A percentile compares a stretch with the other conserved stretches of the same genome.
Conservation (phyloP, 2,797 vertebrate genomes). For the Zalophus californianus region DNA sequence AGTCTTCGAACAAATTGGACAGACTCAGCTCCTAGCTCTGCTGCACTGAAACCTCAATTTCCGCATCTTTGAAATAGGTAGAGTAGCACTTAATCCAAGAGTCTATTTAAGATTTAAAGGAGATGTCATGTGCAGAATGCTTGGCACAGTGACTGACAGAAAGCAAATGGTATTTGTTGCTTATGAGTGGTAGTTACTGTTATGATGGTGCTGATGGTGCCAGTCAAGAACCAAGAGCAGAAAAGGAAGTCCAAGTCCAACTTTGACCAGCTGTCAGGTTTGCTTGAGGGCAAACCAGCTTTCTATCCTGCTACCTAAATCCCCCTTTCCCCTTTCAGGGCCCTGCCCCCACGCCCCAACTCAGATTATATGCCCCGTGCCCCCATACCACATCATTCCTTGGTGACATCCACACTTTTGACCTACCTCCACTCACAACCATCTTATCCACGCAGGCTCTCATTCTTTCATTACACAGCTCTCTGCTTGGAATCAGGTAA, state of each 20-base stretch:
- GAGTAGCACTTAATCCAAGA: background rate
- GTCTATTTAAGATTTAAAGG: background rate
- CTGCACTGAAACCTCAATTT: background rate
- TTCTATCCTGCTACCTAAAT: background rate
- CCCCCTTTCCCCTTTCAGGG: background rate
- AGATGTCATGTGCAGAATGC: background rate
- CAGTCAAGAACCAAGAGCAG: background rate
- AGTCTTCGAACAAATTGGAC: background rate
- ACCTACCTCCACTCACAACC: background rate
- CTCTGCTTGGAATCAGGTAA: background rate
- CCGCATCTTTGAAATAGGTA: background rate
- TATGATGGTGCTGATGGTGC: background rate
- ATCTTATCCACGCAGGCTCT: background rate
- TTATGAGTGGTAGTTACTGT: background rate
- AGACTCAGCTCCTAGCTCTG: background rate
- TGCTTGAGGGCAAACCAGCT: background rate
- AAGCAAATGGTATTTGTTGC: background rate
- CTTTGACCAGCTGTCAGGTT: background rate
- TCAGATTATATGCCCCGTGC: background rate
- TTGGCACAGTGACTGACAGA: background rate
- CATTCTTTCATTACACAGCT: background rate
- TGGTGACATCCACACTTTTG: background rate
- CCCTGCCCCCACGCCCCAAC: background rate
- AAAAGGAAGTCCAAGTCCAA: background rate
- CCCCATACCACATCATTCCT: background rate